phyloP scores from a whole-genome alignment of 1,140 invertebrate species.

The Trypoxylus dichotomus region DNA sequence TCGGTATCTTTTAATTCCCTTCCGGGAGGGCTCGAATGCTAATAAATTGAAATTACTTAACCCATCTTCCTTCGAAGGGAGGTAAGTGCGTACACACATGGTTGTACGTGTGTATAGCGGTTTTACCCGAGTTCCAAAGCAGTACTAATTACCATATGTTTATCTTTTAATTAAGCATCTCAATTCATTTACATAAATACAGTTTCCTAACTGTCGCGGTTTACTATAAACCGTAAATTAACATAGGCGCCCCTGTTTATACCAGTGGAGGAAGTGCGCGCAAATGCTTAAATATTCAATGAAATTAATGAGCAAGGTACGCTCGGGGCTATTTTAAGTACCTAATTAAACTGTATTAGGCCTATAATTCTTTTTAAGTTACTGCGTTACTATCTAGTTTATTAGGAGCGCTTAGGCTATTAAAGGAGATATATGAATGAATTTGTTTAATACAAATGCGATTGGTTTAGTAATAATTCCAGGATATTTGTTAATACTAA shows the following conservation, averaged over 20 bases:
- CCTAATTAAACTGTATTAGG: neutral
- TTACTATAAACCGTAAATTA: conserved; percentile 4
- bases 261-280: neutral
- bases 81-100: neutral
- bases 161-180: neutral
- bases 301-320: neutral
- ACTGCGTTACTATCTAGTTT: neutral
- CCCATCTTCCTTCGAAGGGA: neutral
- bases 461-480: too few species aligned
- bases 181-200: conserved; percentile 7
- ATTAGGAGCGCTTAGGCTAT: too few species aligned
- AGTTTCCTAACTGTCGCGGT: conserved; percentile 1
- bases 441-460: too few species aligned
- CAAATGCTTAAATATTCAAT: neutral
- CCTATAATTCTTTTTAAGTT: neutral
- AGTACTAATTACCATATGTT: conserved; percentile 3
- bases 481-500: too few species aligned
- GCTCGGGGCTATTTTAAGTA: neutral
- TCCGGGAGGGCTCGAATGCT: neutral
- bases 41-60: neutral
- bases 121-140: neutral
- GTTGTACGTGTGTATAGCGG: neutral
- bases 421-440: too few species aligned
- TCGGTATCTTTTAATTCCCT: neutral
- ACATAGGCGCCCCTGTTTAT: neutral